Percentiles rank a stretch among this genome's conserved stretches.
Evolutionary conservation across 53 echinoderm and acorn worm species (phyloP).

Genomic region (Arbacia lixula): DNA sequence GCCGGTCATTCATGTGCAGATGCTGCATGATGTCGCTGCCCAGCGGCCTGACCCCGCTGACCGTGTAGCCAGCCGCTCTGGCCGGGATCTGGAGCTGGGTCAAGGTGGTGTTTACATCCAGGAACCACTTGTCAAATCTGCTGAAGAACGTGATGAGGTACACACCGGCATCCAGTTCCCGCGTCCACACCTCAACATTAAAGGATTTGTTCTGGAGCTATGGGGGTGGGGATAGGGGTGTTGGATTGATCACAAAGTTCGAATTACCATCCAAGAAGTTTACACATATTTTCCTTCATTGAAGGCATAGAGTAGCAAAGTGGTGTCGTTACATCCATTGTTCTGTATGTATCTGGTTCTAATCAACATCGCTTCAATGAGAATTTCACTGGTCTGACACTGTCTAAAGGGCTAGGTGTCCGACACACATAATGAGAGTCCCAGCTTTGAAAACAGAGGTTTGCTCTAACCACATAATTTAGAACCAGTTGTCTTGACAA

Average conservation of each 20-base stretch:
- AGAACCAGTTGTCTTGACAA: no score
- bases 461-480: no score
- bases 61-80: not conserved
- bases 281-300: no score
- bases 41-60: conserved; percentile 14
- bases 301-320: no score
- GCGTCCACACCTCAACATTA: conserved; percentile 60
- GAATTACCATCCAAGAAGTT: not conserved
- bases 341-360: no score
- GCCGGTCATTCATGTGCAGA: conserved; percentile 19
- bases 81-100: conserved; percentile 43
- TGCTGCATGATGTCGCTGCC: conserved; percentile 56
- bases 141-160: conserved; percentile 60
- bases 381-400: no score
- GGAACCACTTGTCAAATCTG: conserved; percentile 51
- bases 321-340: no score
- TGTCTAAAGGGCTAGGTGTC: no score
- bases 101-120: conserved; percentile 60
- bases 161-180: conserved; percentile 30
- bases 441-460: no score
- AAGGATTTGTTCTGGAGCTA: conserved; percentile 8
- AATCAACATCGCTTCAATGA: no score
- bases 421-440: no score
- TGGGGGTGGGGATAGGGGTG: not conserved
- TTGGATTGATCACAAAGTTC: not conserved